These are phyloP conservation scores for Aplidium turbinatum DNA, from an alignment of 23 tunicate genomes.

Conservation along the genomic window DNA sequence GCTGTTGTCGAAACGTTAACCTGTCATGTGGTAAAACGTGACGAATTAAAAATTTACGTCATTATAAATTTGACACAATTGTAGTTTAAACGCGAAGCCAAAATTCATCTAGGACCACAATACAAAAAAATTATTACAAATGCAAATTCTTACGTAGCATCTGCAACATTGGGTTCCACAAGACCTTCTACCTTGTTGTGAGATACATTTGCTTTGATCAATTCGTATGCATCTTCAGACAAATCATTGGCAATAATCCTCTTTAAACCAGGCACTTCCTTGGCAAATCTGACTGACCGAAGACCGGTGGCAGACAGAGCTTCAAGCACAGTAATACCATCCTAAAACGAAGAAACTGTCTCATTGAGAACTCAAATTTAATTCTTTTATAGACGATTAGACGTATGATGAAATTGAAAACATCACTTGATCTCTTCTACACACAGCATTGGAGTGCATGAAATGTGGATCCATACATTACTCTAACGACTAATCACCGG, in stretches of 20 bases:
- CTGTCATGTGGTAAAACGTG: neutral
- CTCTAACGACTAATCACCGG: too few species aligned
- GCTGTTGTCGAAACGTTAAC: neutral
- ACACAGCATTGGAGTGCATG: too few species aligned
- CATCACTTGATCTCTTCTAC: too few species aligned
- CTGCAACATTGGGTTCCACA: constrained; percentile 63
- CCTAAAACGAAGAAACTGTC: constrained; percentile 28
- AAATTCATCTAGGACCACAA: neutral
- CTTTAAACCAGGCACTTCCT: constrained; percentile 76
- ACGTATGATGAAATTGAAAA: too few species aligned
- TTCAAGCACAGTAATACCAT: constrained; percentile 82
- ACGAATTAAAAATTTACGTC: too few species aligned
- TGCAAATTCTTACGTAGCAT: constrained; percentile 58
- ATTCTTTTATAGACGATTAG: too few species aligned
- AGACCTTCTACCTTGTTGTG: constrained; percentile 65
- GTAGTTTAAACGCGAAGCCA: neutral
- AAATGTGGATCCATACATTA: too few species aligned
- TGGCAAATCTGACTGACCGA: constrained; percentile 86
- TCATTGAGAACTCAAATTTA: too few species aligned
- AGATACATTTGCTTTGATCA: constrained; percentile 56
- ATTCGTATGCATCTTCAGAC: constrained; percentile 68
- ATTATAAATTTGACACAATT: too few species aligned
- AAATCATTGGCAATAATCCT: constrained; percentile 87
- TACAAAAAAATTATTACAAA: neutral
- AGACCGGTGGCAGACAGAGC: constrained; percentile 96